Evolutionary conservation across 2,113 vertebrate species (phyloP).

Genomic region (Pachypanchax playfairii): DNA sequence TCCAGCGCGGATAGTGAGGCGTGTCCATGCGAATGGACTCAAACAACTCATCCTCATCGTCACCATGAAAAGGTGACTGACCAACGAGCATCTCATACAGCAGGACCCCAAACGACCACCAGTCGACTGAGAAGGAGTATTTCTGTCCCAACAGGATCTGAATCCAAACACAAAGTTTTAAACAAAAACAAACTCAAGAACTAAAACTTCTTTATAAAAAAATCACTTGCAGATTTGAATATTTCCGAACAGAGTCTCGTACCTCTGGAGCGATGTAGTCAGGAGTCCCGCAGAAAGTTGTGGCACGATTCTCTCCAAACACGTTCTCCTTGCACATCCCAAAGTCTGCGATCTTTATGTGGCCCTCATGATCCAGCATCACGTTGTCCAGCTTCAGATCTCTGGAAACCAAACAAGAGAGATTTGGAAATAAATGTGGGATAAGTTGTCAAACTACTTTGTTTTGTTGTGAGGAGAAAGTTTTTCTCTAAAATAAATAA

Average conservation of each 20-base stretch:
- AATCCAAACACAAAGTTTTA: neutral
- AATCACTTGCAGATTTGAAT: neutral
- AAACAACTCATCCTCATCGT: slow-evolving; percentile 96
- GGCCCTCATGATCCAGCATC: slow-evolving; percentile 92
- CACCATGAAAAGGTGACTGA: slow-evolving; percentile 97
- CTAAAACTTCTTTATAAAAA: neutral
- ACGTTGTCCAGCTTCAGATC: slow-evolving; percentile 98
- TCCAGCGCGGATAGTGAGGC: slow-evolving; percentile 97
- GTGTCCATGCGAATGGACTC: slow-evolving; percentile 96
- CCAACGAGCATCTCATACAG: slow-evolving; percentile 98
- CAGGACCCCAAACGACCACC: slow-evolving; percentile 98
- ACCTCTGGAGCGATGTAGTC: slow-evolving; percentile 95
- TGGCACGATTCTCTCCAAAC: slow-evolving; percentile 87
- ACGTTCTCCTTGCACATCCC: slow-evolving; percentile 99
- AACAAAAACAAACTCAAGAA: neutral
- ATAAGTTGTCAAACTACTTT: neutral
- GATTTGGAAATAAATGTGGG: neutral
- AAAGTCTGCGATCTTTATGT: slow-evolving; percentile 97
- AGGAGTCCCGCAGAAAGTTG: slow-evolving; percentile 96
- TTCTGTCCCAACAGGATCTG: slow-evolving; percentile 93
- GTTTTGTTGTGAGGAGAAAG: too few relatives aligned
- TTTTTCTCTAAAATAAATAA: neutral
- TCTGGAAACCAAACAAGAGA: slow-evolving; percentile 70
- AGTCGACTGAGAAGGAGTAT: slow-evolving; percentile 97
- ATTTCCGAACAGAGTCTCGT: slow-evolving; percentile 9